Conservation (phyloP, 2,888 invertebrate genomes). For the Trilocha varians region DNA sequence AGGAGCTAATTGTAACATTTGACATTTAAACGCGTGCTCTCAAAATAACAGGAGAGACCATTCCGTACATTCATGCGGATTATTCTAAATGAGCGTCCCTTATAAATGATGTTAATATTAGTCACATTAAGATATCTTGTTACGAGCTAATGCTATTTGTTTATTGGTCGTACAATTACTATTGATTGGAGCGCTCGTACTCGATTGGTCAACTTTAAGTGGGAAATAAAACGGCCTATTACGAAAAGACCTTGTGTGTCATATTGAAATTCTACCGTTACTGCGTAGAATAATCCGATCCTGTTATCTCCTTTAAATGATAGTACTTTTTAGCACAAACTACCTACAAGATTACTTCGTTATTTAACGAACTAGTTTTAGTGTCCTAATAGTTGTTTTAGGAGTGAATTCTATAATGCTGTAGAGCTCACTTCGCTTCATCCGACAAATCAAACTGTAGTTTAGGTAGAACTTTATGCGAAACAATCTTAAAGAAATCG, state of each 20-base stretch:
- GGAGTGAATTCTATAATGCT: no score
- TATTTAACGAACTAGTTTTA: no score
- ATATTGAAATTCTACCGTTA: no score
- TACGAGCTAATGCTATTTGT: background rate
- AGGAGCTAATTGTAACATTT: constrained; percentile 5
- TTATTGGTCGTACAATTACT: constrained; percentile 5
- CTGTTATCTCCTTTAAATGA: no score
- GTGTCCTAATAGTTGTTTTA: no score
- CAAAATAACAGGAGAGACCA: background rate
- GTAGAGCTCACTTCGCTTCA: no score
- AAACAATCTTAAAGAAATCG: background rate
- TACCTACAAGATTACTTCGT: no score
- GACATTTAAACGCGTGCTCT: background rate
- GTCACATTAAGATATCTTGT: background rate
- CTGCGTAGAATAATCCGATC: no score
- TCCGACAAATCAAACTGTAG: no score
- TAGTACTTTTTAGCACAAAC: no score
- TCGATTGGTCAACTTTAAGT: constrained; percentile 1
- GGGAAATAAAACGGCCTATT: background rate
- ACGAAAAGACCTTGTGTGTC: background rate
- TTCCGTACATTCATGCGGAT: background rate
- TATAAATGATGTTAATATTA: background rate
- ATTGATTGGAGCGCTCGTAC: constrained; percentile 3
- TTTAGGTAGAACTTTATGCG: background rate
- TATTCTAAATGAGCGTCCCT: background rate